Evolutionary conservation across 2,113 vertebrate genomes (phyloP).

Genomic region (Pipa parva): DNA sequence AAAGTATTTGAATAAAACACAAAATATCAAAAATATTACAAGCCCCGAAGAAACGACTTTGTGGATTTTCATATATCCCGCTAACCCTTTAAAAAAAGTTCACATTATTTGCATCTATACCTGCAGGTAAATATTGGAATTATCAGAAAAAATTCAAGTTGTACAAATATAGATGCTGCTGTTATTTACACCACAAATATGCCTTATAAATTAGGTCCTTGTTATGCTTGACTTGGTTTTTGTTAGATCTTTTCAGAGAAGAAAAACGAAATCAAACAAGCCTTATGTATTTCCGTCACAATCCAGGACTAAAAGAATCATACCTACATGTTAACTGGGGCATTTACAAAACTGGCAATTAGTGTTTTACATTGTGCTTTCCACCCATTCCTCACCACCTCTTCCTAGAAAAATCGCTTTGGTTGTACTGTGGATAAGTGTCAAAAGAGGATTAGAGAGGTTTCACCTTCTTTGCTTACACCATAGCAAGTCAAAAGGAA

Average conservation of each 20-base stretch:
- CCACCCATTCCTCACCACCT: conserved; percentile 9
- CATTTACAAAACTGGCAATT: background rate
- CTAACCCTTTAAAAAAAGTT: too few relatives aligned
- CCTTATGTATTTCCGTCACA: background rate
- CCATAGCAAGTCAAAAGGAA: conserved; percentile 37
- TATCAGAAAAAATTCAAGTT: too few relatives aligned
- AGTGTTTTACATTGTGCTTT: background rate
- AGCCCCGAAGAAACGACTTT: too few relatives aligned
- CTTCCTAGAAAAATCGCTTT: conserved; percentile 31
- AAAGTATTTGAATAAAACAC: too few relatives aligned
- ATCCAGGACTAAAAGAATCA: background rate
- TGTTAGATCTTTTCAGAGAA: background rate
- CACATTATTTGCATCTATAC: too few relatives aligned
- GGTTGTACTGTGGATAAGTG: conserved; percentile 59
- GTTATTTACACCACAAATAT: background rate
- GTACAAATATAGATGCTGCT: too few relatives aligned
- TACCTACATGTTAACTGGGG: background rate
- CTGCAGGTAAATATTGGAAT: too few relatives aligned
- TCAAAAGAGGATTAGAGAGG: conserved; percentile 44
- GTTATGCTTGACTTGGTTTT: background rate
- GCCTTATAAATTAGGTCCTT: too few relatives aligned
- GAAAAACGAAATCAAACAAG: background rate
- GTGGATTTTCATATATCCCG: too few relatives aligned
- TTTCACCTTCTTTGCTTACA: conserved; percentile 36
- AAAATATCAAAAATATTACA: too few relatives aligned